Base-by-base conservation (phyloP, 2,888 invertebrate genomes). In the Tanytarsus gracilentus region DNA sequence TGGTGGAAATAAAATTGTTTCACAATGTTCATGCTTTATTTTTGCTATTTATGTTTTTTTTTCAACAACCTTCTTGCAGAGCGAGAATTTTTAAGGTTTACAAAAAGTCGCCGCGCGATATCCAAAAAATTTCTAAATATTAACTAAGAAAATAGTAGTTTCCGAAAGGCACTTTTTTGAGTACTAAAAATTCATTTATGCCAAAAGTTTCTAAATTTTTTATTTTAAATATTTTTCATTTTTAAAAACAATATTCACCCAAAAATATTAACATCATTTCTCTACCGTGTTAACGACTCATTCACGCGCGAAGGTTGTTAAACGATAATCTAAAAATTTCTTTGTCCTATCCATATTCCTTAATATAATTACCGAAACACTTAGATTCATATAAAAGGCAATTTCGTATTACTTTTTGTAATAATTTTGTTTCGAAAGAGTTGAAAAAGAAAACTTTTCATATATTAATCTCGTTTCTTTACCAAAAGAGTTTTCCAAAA, bases 131-230 rank as follows among this genome's bases (percentile, higher is more conserved):
- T 58, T 48, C 50, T 30, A 51, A 51, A 51, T 30, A 30, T 58
- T n/a, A 58, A 58, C 58, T 58, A 58, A 58, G 58, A 58, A 58
- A 44, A 53, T 53, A 53, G 21, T 56, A 44, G 26, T 58, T 48
- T 58, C 58, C 58, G 48, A 58, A 58, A 58, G 58, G 58, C 58
- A 58, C 58, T 58, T 58, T 56, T 58, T 58, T 58, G 58, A 48
- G 30, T 58, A 58, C 58, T 40, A 58, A 58, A 58, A 58, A 44
- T 58, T 58, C 29, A 18, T 14, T 58, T 58, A 40, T 23, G 58
- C 58, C 58, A 29, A 58, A 58, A 58, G 27, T 58, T 26, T 58
- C 21, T 48, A 48, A 58, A 23, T 30, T 56, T 56, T 36, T 40
- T n/a, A 16, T 36, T 23, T 27, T 33, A 33, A 11, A 33, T 33